phyloP scores from a whole-genome alignment of 1,140 invertebrate species.

The Diorhabda sublineata region DNA sequence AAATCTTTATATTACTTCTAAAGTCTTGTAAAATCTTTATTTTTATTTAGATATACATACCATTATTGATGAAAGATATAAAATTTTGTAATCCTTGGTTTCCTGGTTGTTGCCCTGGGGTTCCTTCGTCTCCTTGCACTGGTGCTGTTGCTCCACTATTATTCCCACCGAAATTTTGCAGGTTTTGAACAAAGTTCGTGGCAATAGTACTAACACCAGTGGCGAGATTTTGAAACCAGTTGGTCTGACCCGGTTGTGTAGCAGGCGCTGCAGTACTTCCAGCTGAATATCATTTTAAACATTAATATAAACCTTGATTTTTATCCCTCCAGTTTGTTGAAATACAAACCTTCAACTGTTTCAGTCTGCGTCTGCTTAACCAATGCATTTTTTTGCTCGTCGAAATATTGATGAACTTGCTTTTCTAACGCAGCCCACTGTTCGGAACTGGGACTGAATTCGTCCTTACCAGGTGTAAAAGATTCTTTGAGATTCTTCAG shows the following conservation, averaged over 20 bases:
- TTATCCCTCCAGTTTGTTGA: background rate
- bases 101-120: background rate
- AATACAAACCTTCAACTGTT: background rate
- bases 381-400: conserved; percentile 18
- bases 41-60: conserved; percentile 15
- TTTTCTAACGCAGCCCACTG: conserved; percentile 31
- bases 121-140: conserved; percentile 26
- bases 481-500: conserved; percentile 27
- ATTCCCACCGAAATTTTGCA: conserved; percentile 6
- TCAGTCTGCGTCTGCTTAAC: conserved; percentile 7
- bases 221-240: conserved; percentile 26
- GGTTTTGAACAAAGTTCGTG: conserved; percentile 25
- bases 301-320: too few relatives aligned
- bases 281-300: conserved; percentile 1
- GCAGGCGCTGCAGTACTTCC: background rate
- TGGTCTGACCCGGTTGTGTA: conserved; percentile 14
- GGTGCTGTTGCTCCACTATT: background rate
- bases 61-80: conserved; percentile 18
- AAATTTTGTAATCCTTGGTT: conserved; percentile 18
- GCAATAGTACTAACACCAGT: conserved; percentile 20
- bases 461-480: conserved; percentile 19
- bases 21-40: background rate
- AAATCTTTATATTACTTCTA: too few relatives aligned
- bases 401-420: conserved; percentile 21
- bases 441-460: conserved; percentile 25